Evolutionary conservation across 2,888 invertebrate genomes (phyloP).

Genomic region (Azorinus chamasolen): DNA sequence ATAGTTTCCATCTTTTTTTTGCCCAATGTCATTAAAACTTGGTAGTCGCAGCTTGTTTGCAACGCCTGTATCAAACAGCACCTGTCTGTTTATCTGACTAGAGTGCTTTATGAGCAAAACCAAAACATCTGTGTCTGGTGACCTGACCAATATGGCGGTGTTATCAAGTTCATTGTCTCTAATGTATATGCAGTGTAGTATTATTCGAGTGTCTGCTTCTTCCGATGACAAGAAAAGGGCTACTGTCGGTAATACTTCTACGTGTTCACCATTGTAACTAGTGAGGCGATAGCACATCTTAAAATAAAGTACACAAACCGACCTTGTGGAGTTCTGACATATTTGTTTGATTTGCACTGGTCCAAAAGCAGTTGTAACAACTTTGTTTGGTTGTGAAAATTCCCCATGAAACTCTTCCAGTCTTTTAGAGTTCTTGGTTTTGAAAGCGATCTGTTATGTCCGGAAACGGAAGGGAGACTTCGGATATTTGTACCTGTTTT

Average conservation of each 20-base stretch:
- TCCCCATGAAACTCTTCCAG: constrained; percentile 26
- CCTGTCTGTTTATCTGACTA: background rate
- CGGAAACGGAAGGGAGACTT: too few relatives aligned
- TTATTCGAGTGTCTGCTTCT: constrained; percentile 23
- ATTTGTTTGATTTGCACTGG: constrained; percentile 1
- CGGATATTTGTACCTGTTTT: too few relatives aligned
- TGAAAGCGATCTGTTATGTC: too few relatives aligned
- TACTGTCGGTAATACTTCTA: background rate
- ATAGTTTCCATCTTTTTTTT: constrained; percentile 21
- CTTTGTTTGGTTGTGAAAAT: constrained; percentile 19
- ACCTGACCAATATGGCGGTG: constrained; percentile 30
- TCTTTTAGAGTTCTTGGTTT: constrained; percentile 15
- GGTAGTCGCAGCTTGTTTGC: constrained; percentile 43
- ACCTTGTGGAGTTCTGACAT: constrained; percentile 3
- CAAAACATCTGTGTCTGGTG: constrained; percentile 51
- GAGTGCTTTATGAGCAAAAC: constrained; percentile 25
- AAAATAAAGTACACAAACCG: background rate
- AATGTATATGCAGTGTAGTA: constrained; percentile 7
- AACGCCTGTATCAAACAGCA: constrained; percentile 44
- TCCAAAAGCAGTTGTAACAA: constrained; percentile 9
- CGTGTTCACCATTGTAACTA: constrained; percentile 2
- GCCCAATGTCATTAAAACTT: constrained; percentile 22
- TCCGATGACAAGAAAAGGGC: constrained; percentile 13
- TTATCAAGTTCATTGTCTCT: background rate
- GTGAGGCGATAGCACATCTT: background rate